phyloP scores from a whole-genome alignment of 2,888 invertebrate species.

The Tanaodytes sp. region DNA sequence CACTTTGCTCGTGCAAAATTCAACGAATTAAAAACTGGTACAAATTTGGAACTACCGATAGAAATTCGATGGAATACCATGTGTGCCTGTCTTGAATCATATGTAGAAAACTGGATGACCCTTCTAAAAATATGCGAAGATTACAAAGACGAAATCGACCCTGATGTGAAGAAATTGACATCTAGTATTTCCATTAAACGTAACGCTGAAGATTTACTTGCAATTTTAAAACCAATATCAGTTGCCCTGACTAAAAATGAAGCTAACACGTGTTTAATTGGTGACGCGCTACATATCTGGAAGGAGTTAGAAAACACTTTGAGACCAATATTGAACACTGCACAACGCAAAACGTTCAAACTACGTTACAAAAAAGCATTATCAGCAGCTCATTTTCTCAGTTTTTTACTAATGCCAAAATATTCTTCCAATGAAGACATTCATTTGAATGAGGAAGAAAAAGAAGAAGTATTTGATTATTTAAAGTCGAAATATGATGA shows the following conservation, averaged over 20 bases:
- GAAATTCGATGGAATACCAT: conserved; percentile 19
- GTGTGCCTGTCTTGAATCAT: conserved; percentile 1
- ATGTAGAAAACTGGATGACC: conserved; percentile 9
- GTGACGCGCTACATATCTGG: conserved; percentile 13
- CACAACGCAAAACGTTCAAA: conserved; percentile 6
- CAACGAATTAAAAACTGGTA: conserved; percentile 1
- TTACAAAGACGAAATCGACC: conserved; percentile 6
- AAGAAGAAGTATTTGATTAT: conserved; percentile 4
- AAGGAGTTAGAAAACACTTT: conserved; percentile 15
- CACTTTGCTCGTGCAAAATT: conserved; percentile 12
- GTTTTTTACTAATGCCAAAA: conserved; percentile 6
- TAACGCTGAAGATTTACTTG: background rate
- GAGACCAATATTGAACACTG: background rate
- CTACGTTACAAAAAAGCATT: conserved; percentile 7
- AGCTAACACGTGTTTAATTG: conserved; percentile 6
- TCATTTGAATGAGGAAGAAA: background rate
- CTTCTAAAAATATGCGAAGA: conserved; percentile 19
- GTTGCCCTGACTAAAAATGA: background rate
- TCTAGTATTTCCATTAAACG: conserved; percentile 6
- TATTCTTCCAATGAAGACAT: background rate
- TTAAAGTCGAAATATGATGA: background rate
- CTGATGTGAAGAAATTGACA: conserved; percentile 1
- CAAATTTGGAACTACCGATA: conserved; percentile 7
- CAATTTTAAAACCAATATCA: conserved; percentile 10
- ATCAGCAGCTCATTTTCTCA: background rate